phyloP scores from a whole-genome alignment of 2,888 invertebrate species.

The Euclidia mi region DNA sequence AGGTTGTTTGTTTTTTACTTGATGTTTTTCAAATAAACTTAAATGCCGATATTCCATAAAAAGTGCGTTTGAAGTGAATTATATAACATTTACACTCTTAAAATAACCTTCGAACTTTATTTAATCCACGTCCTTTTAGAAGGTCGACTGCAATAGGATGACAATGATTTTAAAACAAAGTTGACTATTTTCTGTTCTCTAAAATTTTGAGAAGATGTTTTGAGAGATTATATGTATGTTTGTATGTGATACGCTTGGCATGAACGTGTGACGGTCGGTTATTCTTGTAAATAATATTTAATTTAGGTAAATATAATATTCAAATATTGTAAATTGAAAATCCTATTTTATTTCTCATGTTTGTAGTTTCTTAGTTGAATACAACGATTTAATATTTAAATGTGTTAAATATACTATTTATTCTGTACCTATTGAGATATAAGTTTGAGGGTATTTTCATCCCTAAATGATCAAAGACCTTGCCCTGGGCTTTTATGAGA shows the following conservation, averaged over 20 bases:
- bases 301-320: slow-evolving; percentile 1
- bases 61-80: no score
- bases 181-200: not conserved
- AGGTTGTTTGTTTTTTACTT: no score
- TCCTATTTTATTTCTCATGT: not conserved
- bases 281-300: slow-evolving; percentile 42
- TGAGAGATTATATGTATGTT: slow-evolving; percentile 42
- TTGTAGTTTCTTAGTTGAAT: not conserved
- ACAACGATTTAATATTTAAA: slow-evolving; percentile 3
- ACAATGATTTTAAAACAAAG: no score
- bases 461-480: no score
- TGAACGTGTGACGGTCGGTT: slow-evolving; percentile 34
- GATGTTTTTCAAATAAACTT: no score
- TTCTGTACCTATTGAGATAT: not conserved
- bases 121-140: no score
- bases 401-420: not conserved
- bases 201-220: slow-evolving; percentile 33
- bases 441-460: no score
- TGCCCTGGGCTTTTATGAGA: no score
- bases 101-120: no score
- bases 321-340: slow-evolving; percentile 6
- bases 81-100: no score
- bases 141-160: no score
- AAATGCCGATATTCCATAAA: no score
- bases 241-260: slow-evolving; percentile 64